Evolutionary conservation across 2,888 invertebrate species (phyloP), one percentile per base, ranked within the genome.

Genomic region (Drosophila meridionalis): DNA sequence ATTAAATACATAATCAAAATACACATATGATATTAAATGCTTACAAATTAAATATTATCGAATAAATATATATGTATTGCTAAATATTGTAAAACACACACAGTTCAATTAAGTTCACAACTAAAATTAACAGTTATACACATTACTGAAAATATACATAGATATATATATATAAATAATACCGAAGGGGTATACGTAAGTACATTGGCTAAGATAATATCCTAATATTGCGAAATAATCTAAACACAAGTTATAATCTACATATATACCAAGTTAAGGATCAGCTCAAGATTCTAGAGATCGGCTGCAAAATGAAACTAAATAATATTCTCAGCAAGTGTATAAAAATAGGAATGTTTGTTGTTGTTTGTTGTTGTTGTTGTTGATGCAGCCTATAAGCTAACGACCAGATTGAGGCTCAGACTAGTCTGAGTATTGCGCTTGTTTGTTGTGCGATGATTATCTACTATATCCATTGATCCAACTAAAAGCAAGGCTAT

Each of bases 1-100:
- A 90, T 82, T 70, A 80, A 86, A 78, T 81, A 83, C 77, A 79
- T 80, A 79, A 87, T 86, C 85, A 81, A 85, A 85, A 83, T 76
- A 82, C 85, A 75, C 69, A 73, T 66, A 87, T 81, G 80, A 77
- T 85, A 87, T 69, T 71, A 69, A 86, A 76, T 71, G 69, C 75
- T 86, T 76, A 82, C 47, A 84, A 83, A 71, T 71, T 62, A 76
- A 76, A 70, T 32, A 42, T 70, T 77, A 64, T 59, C 47, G 61
- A 78, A 80, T 80, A 80, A 76, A 77, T 74, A 76, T 77, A 53
- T 38, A 56, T 38, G 28, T 55, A 55, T 30, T 81, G 72, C 72
- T 64, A 73, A 65, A 61, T 66, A 57, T 59, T 66, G 61, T 66
- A 77, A 73, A 75, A 80, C 72, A 74, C 72, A 67, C 73, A 68